phyloP scores from a whole-genome alignment of 2,888 invertebrate genomes.

The Drosophila paranaensis region DNA sequence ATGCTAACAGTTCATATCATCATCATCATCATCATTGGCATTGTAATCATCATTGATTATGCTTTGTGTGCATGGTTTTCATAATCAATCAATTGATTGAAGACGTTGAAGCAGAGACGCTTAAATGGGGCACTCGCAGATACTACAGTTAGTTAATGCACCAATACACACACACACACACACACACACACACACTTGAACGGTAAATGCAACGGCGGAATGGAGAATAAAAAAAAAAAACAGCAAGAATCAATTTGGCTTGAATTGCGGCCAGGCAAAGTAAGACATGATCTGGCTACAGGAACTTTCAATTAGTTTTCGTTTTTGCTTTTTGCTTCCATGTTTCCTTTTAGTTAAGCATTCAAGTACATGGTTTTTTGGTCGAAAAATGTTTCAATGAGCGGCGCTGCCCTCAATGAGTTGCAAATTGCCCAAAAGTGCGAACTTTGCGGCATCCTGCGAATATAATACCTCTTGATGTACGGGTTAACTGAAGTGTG shows the following conservation, averaged over 20 bases:
- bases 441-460: background rate
- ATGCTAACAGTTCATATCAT: slow-evolving; percentile 56
- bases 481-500: slow-evolving; percentile 16
- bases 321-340: background rate
- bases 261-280: background rate
- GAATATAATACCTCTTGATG: slow-evolving; percentile 17
- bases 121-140: slow-evolving; percentile 37
- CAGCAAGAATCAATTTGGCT: slow-evolving; percentile 24
- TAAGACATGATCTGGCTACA: slow-evolving; percentile 3
- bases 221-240: background rate
- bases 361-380: background rate
- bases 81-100: slow-evolving; percentile 70
- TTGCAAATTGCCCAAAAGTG: background rate
- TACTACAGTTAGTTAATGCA: slow-evolving; percentile 36
- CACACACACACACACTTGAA: slow-evolving; percentile 9
- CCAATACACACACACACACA: background rate
- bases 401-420: background rate
- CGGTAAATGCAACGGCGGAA: slow-evolving; percentile 33
- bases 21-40: slow-evolving; percentile 22
- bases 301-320: slow-evolving; percentile 8
- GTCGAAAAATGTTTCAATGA: background rate
- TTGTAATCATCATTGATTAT: slow-evolving; percentile 52
- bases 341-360: background rate
- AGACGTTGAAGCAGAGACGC: slow-evolving; percentile 42
- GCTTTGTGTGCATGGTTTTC: slow-evolving; percentile 55